Percentiles rank a stretch among this genome's conserved stretches.
Conservation (phyloP, 2,113 vertebrate genomes). For the Oncorhynchus masou region DNA sequence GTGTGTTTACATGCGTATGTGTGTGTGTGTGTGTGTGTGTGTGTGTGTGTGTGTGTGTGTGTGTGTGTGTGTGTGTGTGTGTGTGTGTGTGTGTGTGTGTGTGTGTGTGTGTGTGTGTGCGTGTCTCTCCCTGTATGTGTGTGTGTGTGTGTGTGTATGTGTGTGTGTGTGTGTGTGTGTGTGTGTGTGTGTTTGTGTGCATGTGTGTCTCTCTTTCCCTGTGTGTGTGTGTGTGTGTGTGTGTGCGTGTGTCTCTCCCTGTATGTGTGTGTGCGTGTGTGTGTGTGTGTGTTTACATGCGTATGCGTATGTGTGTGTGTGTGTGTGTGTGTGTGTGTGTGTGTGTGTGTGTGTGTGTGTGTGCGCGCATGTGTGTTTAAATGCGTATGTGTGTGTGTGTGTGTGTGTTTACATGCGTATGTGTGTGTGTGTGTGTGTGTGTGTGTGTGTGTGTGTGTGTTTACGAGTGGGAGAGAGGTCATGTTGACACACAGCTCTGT, state of each 20-base stretch:
- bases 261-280: no score
- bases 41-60: background rate
- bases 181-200: background rate
- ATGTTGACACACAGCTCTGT: slow-evolving; percentile 50
- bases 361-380: no score
- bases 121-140: background rate
- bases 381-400: no score
- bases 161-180: background rate
- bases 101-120: background rate
- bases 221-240: background rate
- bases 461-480: slow-evolving; percentile 45
- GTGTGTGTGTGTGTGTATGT: background rate
- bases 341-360: no score
- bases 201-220: no score
- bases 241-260: no score
- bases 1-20: background rate
- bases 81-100: no score
- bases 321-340: no score
- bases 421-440: background rate
- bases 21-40: background rate
- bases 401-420: no score
- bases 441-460: background rate
- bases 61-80: background rate
- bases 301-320: no score
- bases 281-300: no score